Evolutionary conservation across 1,140 invertebrate species (phyloP), one percentile per base, ranked within the genome.

Genomic region (Dendrolimus kikuchii): DNA sequence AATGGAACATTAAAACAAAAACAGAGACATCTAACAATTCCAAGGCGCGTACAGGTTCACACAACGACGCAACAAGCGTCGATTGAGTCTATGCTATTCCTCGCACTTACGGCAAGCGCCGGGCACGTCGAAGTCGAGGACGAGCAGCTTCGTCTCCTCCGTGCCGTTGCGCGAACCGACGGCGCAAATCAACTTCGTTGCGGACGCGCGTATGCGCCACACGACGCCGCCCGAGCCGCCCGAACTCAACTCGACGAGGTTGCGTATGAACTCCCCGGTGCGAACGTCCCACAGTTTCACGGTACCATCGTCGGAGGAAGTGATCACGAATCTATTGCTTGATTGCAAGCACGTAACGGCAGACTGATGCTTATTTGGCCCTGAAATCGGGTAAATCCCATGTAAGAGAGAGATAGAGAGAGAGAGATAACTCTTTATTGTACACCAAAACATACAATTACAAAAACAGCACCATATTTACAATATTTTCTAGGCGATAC

Each of bases 211-310:
- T 49, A 99, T 98, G 7, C 98, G 90, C 99, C 99, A 99, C 5
- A 99, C 98, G 38, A 99, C 98, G 38, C 99, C 99, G 2, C 99
- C 99, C 60, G 95, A 96, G 1, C 97, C 97, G n/a, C 97, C 96
- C 64, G 96, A 98, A 46, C 95, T 93, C 47, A 99, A 86, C 6
- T 96, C 92, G 10, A 99, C 95, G 40, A 99, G 90, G 88, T 99
- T 98, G 49, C 98, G 91, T 70, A 99, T 95, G 84, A 99, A 99
- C 71, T 97, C 95, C 63, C 95, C 94, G 51, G 96, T 98, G 81
- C 95, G 94, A 40, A 99, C 92, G 88, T 99, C 97, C 98, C 98
- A 99, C 23, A 99, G 89, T 87, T 99, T 99, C 2, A 99, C 98
- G 8, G 98, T 99, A 37, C 98, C 98, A 88, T 99, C 98, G 76